Conservation (phyloP, 1,140 invertebrate genomes). For the Andrena cerasifolii region DNA sequence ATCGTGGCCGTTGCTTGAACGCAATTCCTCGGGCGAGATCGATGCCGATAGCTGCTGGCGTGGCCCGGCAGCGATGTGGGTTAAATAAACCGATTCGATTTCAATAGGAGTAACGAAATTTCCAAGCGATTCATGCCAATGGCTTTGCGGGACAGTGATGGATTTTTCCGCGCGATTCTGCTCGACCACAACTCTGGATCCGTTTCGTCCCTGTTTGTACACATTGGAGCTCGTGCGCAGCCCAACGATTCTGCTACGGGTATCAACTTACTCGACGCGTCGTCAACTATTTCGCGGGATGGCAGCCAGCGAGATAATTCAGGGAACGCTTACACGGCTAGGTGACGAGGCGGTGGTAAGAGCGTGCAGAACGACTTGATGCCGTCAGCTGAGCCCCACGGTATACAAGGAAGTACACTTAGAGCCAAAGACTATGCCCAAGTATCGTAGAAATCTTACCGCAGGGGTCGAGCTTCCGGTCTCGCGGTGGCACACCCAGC, state of each 20-base stretch:
- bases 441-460: conserved; percentile 66
- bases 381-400: conserved; percentile 51
- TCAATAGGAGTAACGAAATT: not conserved
- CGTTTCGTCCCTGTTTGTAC: too few species aligned
- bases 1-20: conserved; percentile 40
- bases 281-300: not conserved
- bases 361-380: conserved; percentile 8
- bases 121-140: not conserved
- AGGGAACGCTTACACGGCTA: not conserved
- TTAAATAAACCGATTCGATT: conserved; percentile 20
- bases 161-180: not conserved
- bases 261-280: too few species aligned
- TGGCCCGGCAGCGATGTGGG: not conserved
- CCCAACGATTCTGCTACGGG: too few species aligned
- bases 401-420: conserved; percentile 74
- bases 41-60: not conserved
- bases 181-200: not conserved
- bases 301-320: not conserved
- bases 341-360: not conserved
- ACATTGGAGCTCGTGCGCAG: too few species aligned
- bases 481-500: conserved; percentile 39
- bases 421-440: conserved; percentile 44
- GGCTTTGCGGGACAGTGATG: not conserved
- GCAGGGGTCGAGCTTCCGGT: conserved; percentile 55
- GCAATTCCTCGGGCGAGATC: not conserved